Evolutionary conservation across 2,113 vertebrate species (phyloP), one percentile per base, ranked within the genome.

Genomic region (Sardina pilchardus): DNA sequence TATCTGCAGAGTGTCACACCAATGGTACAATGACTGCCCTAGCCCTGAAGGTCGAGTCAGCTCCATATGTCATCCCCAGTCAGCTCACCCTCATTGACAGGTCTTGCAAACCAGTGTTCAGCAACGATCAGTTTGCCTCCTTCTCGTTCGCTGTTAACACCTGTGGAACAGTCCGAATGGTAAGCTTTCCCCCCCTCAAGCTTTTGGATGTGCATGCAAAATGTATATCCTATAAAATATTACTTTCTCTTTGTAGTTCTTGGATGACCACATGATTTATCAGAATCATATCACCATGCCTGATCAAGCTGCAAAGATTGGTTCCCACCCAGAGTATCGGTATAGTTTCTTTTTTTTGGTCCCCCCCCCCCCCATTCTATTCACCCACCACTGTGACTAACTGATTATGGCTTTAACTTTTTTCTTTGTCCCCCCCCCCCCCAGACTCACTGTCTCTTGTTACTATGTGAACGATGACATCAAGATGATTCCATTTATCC

Each of bases 151-250:
- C 43, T 0, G 93, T 86, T 0, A 88, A 91, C 85, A 91, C 93
- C 21, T 96, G 95, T 90, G 93, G 93, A 42, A 96, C 95, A 5
- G 94, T 88, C 0, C 93, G 94, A 92, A 90, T 6, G 1, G 95
- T 95, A 87, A 78, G 71, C 0, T 67, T 59, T 59, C 19, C 21
- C 53, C 19, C 21, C 53, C 24, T 59, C 21, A 59, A 24, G 19
- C 53, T 24, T 59, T 6, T 59, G 19, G 9, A 47, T 47, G 45
- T 9, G 45, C 45, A 47, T 47, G 12, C 12, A 47, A 42, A 9
- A 47, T 47, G 45, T 12, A 9, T 47, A 24, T 24, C 4, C 21
- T 5, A 17, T 50, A 50, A 16, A 50, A 50, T 1, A 16, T 50
- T 24, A 3, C 19, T 24, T 24, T 6, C 83, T 82, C 4, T 26